Evolutionary conservation across 2,797 vertebrate species (phyloP).

Genomic region (Cheirogaleus major): DNA sequence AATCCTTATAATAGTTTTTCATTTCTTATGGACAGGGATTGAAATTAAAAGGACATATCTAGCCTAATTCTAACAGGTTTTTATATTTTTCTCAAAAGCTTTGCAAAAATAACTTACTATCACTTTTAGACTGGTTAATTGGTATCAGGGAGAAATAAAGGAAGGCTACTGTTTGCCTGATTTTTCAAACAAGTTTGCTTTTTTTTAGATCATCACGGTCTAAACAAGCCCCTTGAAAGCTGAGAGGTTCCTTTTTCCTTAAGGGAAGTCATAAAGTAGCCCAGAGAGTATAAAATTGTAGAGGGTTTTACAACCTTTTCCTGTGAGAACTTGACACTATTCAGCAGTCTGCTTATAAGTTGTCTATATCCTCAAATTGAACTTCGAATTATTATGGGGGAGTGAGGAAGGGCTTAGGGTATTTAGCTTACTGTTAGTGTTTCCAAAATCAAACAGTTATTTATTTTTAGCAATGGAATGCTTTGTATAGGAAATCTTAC

Average conservation of each 20-base stretch:
- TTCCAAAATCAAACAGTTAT: neutral
- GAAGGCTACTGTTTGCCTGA: neutral
- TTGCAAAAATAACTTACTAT: neutral
- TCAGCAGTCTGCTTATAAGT: neutral
- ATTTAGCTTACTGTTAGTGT: neutral
- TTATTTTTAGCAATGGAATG: neutral
- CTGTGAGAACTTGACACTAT: neutral
- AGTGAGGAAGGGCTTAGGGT: neutral
- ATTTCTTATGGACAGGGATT: neutral
- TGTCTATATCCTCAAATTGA: neutral
- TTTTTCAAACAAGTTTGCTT: neutral
- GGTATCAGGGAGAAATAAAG: neutral
- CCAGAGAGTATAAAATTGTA: neutral
- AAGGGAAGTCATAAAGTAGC: neutral
- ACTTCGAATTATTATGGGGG: neutral
- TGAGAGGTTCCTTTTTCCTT: neutral
- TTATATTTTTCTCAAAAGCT: neutral
- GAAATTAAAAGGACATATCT: neutral
- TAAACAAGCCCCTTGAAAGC: neutral
- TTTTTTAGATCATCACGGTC: neutral
- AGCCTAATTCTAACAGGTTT: neutral
- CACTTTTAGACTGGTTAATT: neutral
- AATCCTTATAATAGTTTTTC: neutral
- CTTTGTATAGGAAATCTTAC: neutral
- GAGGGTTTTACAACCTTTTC: neutral